Evolutionary conservation across 2,888 invertebrate species (phyloP), one percentile per base, ranked within the genome.

Genomic region (Ophion costatus): DNA sequence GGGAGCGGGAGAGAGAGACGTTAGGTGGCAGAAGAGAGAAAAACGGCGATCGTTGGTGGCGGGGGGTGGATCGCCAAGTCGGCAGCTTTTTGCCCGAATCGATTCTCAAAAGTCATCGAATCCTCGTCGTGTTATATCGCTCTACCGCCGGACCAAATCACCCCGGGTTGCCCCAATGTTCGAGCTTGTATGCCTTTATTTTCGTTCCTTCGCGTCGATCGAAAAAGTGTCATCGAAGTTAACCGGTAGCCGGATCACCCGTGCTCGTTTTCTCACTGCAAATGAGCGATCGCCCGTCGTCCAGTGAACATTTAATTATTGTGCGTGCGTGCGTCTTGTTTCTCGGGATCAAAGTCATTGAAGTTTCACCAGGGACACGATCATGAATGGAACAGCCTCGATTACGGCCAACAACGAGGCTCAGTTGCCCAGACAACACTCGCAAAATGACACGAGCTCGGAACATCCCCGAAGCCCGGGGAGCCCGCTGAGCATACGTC

Each of bases 381-480:
- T 76, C 82, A 94, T 93, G 93, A 94, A 93, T 89, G 93, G 93
- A 71, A 88, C 92, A 63, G 90, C 91, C 45, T 85, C 91, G 69
- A 90, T 93, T 66, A 91, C 91, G 56, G 90, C 91, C 24, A 89
- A 92, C 24, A 93, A 92, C 71, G 92, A 93, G 45, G 88, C 90
- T 22, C 91, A 90, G 84, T 90, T 91, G 81, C 90, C 91, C 82
- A 91, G 91, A 61, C 92, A 92, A 82, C 90, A 91, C 56, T 85
- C 91, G 22, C 93, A 92, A 80, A 93, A 91, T 77, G 93, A 93
- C 76, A 89, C 91, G 33, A 90, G 88, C 73, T 90, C 91, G 17
- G 93, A 94, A 6, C 92, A 93, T 87, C 92, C 93, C 0, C 87
- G 92, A 80, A 94, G 93, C 77, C 93, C 93, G 7, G 88, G 90